Evolutionary conservation across 2,113 vertebrate genomes (phyloP), one percentile per base, ranked within the genome.

Genomic region (Glaucidium brasilianum): DNA sequence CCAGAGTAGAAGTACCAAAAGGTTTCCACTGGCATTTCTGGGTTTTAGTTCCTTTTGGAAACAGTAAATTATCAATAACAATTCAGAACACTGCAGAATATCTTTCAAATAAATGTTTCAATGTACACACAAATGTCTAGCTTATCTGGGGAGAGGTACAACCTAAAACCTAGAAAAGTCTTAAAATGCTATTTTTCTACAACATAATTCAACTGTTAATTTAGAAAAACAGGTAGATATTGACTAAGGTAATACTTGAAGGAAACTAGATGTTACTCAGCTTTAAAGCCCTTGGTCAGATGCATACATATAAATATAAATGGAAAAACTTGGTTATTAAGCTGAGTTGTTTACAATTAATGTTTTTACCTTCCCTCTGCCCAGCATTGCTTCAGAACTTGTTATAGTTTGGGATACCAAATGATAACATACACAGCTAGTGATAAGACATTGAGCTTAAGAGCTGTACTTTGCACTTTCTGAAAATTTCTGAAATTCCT

Each of bases 11-110:
- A 79, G 79, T 34, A 93, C 55, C 85, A 45, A 94, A 93, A 95
- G 89, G n/a, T 92, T 94, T 92, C 64, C 58, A 76, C 53, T 89
- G 79, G 74, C 74, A 55, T 76, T 96, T 95, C 64, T 92, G 43
- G 49, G 43, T 82, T 94, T 88, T 53, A 90, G 8, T 12, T 94
- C 25, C 15, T 82, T 87, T 90, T 87, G 53, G 76, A 91, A 94
- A 67, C 6, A 50, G 30, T 56, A 81, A 59, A 71, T 90, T 77
- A 88, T 29, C 52, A 59, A 59, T 88, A 91, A 83, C 60, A 84
- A 39, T 76, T 80, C 60, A 64, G 35, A 81, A 72, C 14, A 47
- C 64, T 89, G 91, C 64, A 74, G n/a, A 35, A 30, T 55, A 72
- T 43, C 26, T 80, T 90, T 93, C 85, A 86, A 27, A 14, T 71